phyloP scores from a whole-genome alignment of 2,113 vertebrate genomes.

The Choloepus hoffmanni region DNA sequence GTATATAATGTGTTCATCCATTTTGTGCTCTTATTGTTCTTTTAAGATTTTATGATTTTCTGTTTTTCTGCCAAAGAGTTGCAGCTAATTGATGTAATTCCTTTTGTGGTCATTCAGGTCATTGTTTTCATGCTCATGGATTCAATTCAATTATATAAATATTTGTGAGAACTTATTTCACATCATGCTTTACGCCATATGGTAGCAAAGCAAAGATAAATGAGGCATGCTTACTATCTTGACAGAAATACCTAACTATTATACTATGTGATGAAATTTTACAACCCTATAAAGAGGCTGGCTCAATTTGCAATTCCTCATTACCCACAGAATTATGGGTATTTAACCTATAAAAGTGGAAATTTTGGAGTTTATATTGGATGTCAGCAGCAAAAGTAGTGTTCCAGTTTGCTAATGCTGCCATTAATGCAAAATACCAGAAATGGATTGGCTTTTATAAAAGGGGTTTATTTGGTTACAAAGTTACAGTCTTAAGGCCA shows the following conservation, averaged over 20 bases:
- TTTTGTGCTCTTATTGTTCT: background rate
- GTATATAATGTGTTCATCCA: too few relatives aligned
- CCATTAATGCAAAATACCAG: too few relatives aligned
- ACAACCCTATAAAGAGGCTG: background rate
- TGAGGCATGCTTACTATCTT: background rate
- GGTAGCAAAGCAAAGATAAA: background rate
- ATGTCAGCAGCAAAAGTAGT: background rate
- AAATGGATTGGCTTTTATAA: too few relatives aligned
- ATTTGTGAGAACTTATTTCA: constrained; percentile 32
- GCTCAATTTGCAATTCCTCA: background rate
- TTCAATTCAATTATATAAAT: background rate
- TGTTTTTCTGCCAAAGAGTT: background rate
- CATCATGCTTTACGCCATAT: background rate
- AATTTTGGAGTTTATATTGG: background rate
- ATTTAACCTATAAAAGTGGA: background rate
- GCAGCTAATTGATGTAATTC: background rate
- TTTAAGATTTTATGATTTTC: background rate
- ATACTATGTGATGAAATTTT: background rate
- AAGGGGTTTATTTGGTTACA: too few relatives aligned
- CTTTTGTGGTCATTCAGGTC: background rate
- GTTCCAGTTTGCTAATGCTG: too few relatives aligned
- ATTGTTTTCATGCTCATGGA: background rate
- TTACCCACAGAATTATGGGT: background rate
- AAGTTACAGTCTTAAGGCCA: too few relatives aligned
- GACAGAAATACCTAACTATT: background rate